Conservation (phyloP, 2,113 vertebrate genomes). For the Ptyas mucosa region DNA sequence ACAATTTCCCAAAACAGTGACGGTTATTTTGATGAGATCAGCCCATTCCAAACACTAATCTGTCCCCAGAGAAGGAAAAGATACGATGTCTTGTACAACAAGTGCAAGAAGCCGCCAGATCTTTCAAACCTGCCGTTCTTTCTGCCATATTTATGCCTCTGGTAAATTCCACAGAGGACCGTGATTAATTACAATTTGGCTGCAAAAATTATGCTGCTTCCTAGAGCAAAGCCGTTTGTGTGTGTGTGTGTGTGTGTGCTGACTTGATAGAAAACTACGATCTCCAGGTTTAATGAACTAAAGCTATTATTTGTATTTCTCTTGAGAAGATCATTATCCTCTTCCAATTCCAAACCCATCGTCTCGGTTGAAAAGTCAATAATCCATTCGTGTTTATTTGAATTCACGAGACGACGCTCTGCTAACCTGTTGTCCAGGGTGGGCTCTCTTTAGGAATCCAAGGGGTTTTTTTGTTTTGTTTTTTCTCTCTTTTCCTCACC, state of each 20-base stretch:
- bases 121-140: not conserved
- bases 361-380: not conserved
- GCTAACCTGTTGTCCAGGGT: not conserved
- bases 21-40: not conserved
- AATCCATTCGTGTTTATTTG: not conserved
- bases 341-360: not conserved
- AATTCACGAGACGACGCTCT: too few species aligned
- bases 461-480: fast-evolving
- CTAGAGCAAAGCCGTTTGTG: not conserved
- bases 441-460: not conserved
- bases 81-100: not conserved
- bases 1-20: not conserved
- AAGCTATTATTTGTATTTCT: not conserved
- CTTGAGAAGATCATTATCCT: not conserved
- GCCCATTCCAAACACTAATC: not conserved
- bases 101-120: not conserved
- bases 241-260: not conserved
- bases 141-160: not conserved
- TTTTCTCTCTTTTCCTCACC: not conserved
- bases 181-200: not conserved
- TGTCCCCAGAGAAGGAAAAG: not conserved
- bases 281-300: not conserved
- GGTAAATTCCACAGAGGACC: not conserved
- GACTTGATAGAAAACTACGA: not conserved
- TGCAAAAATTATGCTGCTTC: not conserved